phyloP scores from a whole-genome alignment of 2,888 invertebrate species.

The Ramazzottius varieornatus region DNA sequence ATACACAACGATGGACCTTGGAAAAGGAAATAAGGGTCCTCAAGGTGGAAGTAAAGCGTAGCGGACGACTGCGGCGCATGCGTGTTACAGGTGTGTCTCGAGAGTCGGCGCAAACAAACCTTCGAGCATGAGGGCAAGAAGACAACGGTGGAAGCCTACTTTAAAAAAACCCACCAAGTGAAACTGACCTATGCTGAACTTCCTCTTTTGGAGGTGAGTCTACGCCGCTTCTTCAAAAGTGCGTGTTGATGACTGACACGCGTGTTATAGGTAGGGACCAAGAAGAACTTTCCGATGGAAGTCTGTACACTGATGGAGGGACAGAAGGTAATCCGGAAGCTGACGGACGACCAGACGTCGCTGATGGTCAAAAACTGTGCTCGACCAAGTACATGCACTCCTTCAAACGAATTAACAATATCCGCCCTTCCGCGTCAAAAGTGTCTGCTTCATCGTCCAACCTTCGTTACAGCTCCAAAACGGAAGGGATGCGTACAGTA shows the following conservation, averaged over 20 bases:
- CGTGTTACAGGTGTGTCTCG: constrained; percentile 6
- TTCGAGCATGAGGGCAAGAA: constrained; percentile 4
- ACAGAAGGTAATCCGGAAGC: constrained; percentile 8
- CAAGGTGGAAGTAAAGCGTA: constrained; percentile 8
- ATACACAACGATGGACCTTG: not conserved
- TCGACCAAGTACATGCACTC: not conserved
- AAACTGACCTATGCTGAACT: constrained; percentile 7
- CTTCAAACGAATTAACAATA: no score
- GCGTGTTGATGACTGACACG: not conserved
- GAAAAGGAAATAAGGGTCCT: constrained; percentile 8
- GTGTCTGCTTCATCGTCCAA: no score
- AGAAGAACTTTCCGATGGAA: constrained; percentile 8
- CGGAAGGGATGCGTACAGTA: not conserved
- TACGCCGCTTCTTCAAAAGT: no score
- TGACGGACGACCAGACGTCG: constrained; percentile 8
- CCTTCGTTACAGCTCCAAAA: not conserved
- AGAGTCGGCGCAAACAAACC: not conserved
- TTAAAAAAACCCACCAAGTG: not conserved
- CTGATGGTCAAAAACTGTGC: constrained; percentile 8
- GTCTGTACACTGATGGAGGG: constrained; percentile 5
- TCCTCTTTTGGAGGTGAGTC: constrained; percentile 8
- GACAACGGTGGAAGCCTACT: constrained; percentile 7
- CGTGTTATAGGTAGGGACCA: not conserved
- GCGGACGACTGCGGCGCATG: constrained; percentile 5
- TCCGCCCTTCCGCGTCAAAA: no score